Percentiles rank a stretch among this genome's conserved stretches.
Evolutionary conservation across 2,797 vertebrate species (phyloP).

Genomic region (Clarias fuscus): DNA sequence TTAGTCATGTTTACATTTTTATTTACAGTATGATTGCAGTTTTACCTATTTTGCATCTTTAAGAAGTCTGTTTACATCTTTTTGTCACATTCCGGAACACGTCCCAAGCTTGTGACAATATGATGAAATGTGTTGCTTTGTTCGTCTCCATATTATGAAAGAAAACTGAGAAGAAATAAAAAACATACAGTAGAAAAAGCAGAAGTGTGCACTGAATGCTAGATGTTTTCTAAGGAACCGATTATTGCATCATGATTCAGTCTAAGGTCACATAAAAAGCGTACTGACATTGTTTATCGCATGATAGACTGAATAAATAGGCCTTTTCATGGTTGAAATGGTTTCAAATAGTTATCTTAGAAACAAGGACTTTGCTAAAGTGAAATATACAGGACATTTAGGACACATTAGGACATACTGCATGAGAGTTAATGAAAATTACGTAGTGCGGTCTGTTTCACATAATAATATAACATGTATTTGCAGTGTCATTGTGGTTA

Average conservation of each 20-base stretch:
- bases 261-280: background rate
- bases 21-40: background rate
- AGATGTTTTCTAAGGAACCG: slow-evolving; percentile 16
- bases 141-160: background rate
- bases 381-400: background rate
- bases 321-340: background rate
- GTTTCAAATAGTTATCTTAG: background rate
- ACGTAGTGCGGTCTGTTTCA: no score
- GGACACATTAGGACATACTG: background rate
- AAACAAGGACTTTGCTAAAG: background rate
- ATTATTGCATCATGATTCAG: background rate
- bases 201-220: background rate
- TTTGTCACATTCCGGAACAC: background rate
- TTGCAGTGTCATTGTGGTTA: no score
- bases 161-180: background rate
- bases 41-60: background rate
- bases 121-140: slow-evolving; percentile 6
- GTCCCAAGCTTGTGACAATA: background rate
- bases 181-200: background rate
- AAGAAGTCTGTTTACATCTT: background rate
- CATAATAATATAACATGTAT: background rate
- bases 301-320: background rate
- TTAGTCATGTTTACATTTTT: background rate
- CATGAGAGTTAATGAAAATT: background rate
- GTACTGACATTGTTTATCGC: slow-evolving; percentile 10